Base-by-base conservation (phyloP, 2,797 vertebrate genomes). In the Acanthis flammea region DNA sequence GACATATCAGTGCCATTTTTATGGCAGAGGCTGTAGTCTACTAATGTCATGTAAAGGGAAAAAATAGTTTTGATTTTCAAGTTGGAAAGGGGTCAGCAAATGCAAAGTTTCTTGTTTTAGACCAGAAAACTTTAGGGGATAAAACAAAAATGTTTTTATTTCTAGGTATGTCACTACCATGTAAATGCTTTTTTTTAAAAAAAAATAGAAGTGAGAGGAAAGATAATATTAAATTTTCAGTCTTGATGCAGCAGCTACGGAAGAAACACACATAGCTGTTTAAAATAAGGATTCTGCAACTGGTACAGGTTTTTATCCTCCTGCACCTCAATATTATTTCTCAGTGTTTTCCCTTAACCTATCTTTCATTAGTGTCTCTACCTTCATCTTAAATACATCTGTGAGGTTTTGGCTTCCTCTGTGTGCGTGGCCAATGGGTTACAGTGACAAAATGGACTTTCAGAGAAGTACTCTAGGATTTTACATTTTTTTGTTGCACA, bases 401-500 rank as follows among this genome's bases (percentile, higher is more conserved):
- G 16, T n/a, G n/a, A 39, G 6, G 6, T 45, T 88, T 79, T 89
- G 6, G 23, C 1, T 0, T 9, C 6, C 33, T 48, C 21, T 73
- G 2, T 66, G 25, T 13, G 0, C 12, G 1, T 25, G 30, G 33
- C 19, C 18, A 65, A 2, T 10, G 15, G 19, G 6, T 55, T 73
- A 10, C 22, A 31, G 18, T 23, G 9, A 51, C 0, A 0, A 75
- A 39, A 16, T 35, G 15, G 44, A 6, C 12, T 67, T 31, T 78
- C 35, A 48, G 33, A 67, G 47, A n/a, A 62, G 7, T 57, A 35
- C 14, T 55, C 19, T 9, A 51, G 25, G 7, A 8, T 71, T 66
- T 70, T 50, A 24, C 15, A 1, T 4, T 14, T 1, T 1, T 57
- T 35, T 73, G 41, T 11, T 15, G 2, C 18, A 27, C 0, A 4